Conservation (phyloP, 2,113 vertebrate genomes). For the Indri indri region DNA sequence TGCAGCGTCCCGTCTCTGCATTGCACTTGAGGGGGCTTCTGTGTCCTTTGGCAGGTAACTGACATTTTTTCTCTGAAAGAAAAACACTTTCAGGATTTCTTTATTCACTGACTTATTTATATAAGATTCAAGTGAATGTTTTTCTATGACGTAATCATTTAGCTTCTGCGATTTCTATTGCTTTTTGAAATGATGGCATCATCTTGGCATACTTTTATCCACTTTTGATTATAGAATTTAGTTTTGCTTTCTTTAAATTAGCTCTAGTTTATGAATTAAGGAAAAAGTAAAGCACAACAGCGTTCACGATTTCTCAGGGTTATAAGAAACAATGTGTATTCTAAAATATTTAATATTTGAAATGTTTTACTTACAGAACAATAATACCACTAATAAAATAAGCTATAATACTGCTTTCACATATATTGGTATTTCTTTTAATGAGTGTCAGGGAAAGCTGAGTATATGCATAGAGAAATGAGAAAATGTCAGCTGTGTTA, state of each 20-base stretch:
- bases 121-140: not conserved
- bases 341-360: not conserved
- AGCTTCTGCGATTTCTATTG: not conserved
- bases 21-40: too few relatives aligned
- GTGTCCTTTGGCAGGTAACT: not conserved
- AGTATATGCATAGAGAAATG: slow-evolving; percentile 63
- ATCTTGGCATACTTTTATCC: not conserved
- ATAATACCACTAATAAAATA: not conserved
- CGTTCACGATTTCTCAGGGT: not conserved
- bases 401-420: not conserved
- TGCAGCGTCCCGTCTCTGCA: accelerated
- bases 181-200: not conserved
- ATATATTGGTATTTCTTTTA: not conserved
- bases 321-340: slow-evolving; percentile 56
- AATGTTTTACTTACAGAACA: not conserved
- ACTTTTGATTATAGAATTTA: not conserved
- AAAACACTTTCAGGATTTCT: not conserved
- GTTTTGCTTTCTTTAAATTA: not conserved
- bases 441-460: slow-evolving; percentile 46
- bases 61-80: not conserved
- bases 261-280: not conserved
- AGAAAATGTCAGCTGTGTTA: slow-evolving; percentile 57
- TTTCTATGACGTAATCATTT: not conserved
- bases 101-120: not conserved
- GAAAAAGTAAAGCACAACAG: not conserved